Conservation (phyloP, 2,113 vertebrate species). For the Mustela lutreola region DNA sequence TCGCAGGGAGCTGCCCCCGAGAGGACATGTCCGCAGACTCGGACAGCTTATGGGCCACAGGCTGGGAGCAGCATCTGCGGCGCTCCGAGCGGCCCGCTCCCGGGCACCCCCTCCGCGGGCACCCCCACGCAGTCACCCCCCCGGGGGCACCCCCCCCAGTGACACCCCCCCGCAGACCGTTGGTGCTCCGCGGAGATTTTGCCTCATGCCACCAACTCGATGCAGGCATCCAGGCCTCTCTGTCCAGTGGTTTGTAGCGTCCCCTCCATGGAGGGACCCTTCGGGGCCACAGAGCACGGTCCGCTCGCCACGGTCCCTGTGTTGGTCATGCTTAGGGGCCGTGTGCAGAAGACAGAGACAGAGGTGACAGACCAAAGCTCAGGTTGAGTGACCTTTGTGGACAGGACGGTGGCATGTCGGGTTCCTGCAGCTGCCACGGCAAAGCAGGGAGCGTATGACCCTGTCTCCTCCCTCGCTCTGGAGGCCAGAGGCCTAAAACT, state of each 20-base stretch:
- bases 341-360: fast-evolving
- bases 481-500: background rate
- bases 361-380: fast-evolving
- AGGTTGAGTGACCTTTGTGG: background rate
- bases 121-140: fast-evolving
- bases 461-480: background rate
- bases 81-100: fast-evolving
- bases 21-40: fast-evolving
- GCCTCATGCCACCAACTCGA: fast-evolving
- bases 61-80: fast-evolving
- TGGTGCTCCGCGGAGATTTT: fast-evolving
- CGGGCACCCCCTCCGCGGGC: background rate
- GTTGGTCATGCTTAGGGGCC: fast-evolving
- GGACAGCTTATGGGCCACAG: fast-evolving
- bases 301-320: fast-evolving
- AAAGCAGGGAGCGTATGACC: background rate
- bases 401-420: fast-evolving
- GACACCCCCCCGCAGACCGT: fast-evolving
- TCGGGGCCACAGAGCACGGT: too few species aligned
- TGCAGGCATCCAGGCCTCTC: background rate
- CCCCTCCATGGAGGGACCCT: fast-evolving
- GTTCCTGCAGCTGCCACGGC: background rate
- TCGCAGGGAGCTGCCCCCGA: fast-evolving
- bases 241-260: fast-evolving
- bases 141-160: background rate